Evolutionary conservation across 2,797 vertebrate genomes (phyloP).

Genomic region (Chaenodraco wilsoni): DNA sequence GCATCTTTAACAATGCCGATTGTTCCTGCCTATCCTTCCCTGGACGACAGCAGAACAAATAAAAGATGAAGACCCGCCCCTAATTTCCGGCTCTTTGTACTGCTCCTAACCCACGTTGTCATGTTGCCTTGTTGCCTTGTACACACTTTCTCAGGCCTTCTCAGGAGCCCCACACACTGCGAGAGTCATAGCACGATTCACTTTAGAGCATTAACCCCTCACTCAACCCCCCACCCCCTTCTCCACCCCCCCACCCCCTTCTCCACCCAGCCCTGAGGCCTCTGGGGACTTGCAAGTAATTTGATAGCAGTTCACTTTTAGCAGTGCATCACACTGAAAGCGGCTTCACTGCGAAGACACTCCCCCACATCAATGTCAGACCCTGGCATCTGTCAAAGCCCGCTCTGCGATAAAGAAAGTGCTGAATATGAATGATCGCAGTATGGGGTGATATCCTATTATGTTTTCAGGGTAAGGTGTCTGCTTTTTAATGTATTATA

Average conservation of each 20-base stretch:
- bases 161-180: constrained; percentile 46
- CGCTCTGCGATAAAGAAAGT: constrained; percentile 63
- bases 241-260: background rate
- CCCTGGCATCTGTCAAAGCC: constrained; percentile 59
- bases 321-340: constrained; percentile 51
- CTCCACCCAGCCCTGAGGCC: constrained; percentile 23
- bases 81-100: constrained; percentile 52
- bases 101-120: constrained; percentile 57
- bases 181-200: constrained; percentile 43
- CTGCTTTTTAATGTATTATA: constrained; percentile 68
- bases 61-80: constrained; percentile 44
- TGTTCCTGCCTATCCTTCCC: constrained; percentile 39
- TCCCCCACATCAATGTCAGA: constrained; percentile 56
- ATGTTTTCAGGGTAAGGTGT: constrained; percentile 70
- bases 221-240: constrained; percentile 17
- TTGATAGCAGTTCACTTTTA: constrained; percentile 70
- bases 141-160: constrained; percentile 62
- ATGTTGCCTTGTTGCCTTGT: constrained; percentile 48
- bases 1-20: constrained; percentile 59
- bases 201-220: constrained; percentile 60
- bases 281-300: constrained; percentile 63
- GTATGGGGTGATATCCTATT: constrained; percentile 74
- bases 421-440: constrained; percentile 73
- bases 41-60: constrained; percentile 29
- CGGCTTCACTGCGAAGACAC: constrained; percentile 28